These are phyloP conservation scores for Meda fulgida DNA, from an alignment of 2,797 vertebrate species.

Conservation along the genomic window DNA sequence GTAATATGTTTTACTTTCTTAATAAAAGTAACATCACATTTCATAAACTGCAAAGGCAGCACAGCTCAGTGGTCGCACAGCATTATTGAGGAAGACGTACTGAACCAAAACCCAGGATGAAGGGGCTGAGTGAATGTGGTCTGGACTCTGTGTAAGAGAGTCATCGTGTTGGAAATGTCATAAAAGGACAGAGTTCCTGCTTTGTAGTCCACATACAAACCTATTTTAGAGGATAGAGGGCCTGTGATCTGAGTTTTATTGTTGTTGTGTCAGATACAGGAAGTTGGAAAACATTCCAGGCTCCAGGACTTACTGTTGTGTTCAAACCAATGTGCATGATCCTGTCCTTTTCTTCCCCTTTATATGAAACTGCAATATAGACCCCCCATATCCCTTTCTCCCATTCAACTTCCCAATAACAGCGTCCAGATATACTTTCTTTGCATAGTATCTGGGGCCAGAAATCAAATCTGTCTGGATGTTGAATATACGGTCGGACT, in stretches of 20 bases:
- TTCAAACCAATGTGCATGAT: not conserved
- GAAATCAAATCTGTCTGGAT: not conserved
- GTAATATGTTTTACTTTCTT: too few species aligned
- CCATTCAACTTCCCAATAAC: constrained; percentile 23
- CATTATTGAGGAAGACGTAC: not conserved
- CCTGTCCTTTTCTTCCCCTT: not conserved
- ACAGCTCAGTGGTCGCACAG: not conserved
- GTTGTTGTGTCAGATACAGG: not conserved
- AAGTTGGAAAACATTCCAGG: constrained; percentile 12
- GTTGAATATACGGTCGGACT: not conserved
- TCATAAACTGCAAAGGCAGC: not conserved
- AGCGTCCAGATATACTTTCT: not conserved
- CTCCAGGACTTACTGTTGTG: constrained; percentile 24
- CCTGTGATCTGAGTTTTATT: not conserved
- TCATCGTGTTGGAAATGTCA: not conserved
- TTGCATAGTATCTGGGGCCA: constrained; percentile 2
- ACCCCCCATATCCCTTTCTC: not conserved
- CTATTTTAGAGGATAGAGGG: not conserved
- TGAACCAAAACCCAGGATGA: not conserved
- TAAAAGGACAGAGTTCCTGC: not conserved
- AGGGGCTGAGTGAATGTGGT: not conserved
- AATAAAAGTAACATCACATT: too few species aligned
- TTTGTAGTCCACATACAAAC: not conserved
- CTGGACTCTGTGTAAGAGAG: not conserved
- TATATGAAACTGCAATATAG: constrained; percentile 6